Base-by-base conservation (phyloP, 2,797 vertebrate genomes). In the Diglossa cyanea region DNA sequence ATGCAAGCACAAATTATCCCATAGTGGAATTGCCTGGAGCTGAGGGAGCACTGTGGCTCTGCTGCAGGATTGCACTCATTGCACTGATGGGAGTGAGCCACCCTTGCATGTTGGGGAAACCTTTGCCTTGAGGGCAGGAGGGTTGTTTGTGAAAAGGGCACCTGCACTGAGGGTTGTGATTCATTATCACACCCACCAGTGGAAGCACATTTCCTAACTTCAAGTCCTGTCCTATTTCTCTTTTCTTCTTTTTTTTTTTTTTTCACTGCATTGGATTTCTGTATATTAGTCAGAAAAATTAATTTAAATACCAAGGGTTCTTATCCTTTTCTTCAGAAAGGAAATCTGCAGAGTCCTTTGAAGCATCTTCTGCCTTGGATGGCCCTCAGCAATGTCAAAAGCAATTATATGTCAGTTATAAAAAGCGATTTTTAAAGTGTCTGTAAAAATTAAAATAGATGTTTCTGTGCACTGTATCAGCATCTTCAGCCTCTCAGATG, bases 381-480 rank as follows among this genome's bases (percentile, higher is more conserved):
- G 78, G 80, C 85, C 86, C 85, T 90, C 87, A 85, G 63, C 73
- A 73, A 79, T 62, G 75, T 93, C 91, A 88, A 81, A 42, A 44
- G 66, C 74, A 91, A 94, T 97, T 88, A 66, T 57, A 48, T 67
- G 50, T 92, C 82, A 62, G 76, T 62, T 78, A 33, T 35, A 71
- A 81, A 68, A 85, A 79, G 67, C n/a, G 1, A 53, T 78, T 81
- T 53, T 63, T 62, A 71, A 83, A 96, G 76, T 93, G 65, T 48
- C 21, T 35, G 11, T 92, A 87, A 93, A 94, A 96, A 95, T 93
- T 70, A 77, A 97, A 93, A 84, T 48, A 68, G 80, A 86, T 77
- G 24, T 62, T 61, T 93, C 74, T 79, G 48, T 86, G 77, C 39
- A 28, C 66, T 68, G 4, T 77, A 40, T 63, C 67, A 66, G 18